Evolutionary conservation across 2,113 vertebrate species (phyloP).

Genomic region (Cebus imitator): DNA sequence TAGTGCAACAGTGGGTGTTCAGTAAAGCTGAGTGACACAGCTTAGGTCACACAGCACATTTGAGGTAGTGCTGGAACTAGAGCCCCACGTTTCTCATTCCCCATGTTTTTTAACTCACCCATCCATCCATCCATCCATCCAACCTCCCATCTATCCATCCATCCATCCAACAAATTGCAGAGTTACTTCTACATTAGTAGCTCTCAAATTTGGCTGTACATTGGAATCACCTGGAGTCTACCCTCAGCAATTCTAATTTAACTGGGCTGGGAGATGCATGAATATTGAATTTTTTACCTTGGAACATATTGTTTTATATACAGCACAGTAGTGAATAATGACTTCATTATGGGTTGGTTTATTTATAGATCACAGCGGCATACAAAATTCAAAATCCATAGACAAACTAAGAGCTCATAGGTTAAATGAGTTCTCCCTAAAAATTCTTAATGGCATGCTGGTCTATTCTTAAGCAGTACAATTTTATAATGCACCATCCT

Average conservation of each 20-base stretch:
- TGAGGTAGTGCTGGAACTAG: neutral
- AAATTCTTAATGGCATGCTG: neutral
- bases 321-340: neutral
- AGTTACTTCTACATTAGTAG: neutral
- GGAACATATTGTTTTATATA: neutral
- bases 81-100: neutral
- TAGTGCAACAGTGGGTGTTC: neutral
- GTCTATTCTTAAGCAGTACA: neutral
- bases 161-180: neutral
- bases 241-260: neutral
- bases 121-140: neutral
- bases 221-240: neutral
- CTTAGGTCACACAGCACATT: neutral
- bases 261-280: neutral
- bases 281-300: neutral
- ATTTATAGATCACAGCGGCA: neutral
- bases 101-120: neutral
- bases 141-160: too few species aligned
- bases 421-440: slow-evolving; percentile 23
- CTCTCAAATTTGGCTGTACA: neutral
- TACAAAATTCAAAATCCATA: slow-evolving; percentile 13
- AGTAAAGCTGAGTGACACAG: neutral
- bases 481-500: neutral
- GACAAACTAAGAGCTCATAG: neutral
- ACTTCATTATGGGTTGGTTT: neutral